Percentiles rank a stretch among this genome's conserved stretches.
phyloP scores from a whole-genome alignment of 2,797 vertebrate genomes.

The Macroramphosus scolopax region DNA sequence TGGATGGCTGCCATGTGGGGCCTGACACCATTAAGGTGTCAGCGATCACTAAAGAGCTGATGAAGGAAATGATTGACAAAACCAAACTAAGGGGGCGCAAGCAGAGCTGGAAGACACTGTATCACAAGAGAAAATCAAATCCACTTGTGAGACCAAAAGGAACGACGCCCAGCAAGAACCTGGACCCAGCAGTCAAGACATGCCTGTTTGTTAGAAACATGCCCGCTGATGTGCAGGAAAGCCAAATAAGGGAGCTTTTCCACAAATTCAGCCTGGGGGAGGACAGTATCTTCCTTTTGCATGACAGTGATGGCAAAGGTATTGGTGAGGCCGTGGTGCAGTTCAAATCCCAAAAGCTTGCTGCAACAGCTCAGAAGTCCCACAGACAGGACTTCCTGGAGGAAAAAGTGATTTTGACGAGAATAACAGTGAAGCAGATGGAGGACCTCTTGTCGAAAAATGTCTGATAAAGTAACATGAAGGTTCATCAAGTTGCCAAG shows the following conservation, averaged over 20 bases:
- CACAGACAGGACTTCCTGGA: conserved; percentile 80
- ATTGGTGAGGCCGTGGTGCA: conserved; percentile 86
- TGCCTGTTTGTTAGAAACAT: conserved; percentile 80
- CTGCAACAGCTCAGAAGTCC: conserved; percentile 76
- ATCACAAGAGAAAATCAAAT: too few relatives aligned
- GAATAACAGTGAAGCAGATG: conserved; percentile 82
- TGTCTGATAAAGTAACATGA: too few relatives aligned
- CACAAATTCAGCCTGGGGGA: conserved; percentile 65
- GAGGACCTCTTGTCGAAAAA: too few relatives aligned
- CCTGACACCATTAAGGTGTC: conserved; percentile 79
- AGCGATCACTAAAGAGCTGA: conserved; percentile 77
- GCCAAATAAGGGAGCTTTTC: conserved; percentile 83
- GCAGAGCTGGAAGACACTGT: too few relatives aligned
- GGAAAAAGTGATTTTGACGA: conserved; percentile 80
- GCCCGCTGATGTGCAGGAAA: conserved; percentile 81
- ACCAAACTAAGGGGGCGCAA: too few relatives aligned
- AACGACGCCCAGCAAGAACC: rapidly evolving
- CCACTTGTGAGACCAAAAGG: too few relatives aligned
- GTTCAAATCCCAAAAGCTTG: conserved; percentile 79
- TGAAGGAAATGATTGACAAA: conserved; percentile 73
- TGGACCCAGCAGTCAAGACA: conserved; percentile 1
- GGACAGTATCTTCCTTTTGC: conserved; percentile 80
- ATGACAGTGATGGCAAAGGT: conserved; percentile 78
- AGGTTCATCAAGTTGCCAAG: too few relatives aligned
- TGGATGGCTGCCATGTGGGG: conserved; percentile 78